Base-by-base conservation (phyloP, 2,797 vertebrate genomes). In the Artibeus lituratus region DNA sequence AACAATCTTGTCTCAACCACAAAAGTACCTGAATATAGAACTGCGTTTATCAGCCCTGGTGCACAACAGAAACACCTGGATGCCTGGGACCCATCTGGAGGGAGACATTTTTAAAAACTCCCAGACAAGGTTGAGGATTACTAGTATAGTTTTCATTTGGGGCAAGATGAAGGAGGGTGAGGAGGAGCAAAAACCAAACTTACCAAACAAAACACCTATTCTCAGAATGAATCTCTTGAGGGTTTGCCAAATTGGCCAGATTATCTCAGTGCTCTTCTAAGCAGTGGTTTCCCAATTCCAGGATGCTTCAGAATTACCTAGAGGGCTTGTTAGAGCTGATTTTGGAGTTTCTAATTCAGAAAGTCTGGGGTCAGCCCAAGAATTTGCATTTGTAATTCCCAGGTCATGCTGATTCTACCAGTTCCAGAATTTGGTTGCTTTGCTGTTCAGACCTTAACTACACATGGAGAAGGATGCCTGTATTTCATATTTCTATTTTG, bases 1-100 rank as follows among this genome's bases (percentile, higher is more conserved):
- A 78, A 93, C 74, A 88, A 93, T 83, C 2, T 16, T 85, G 78
- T 96, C 91, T 87, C 47, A 42, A 93, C 93, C 90, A 9, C 92
- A 89, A 57, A 94, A 89, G 65, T 83, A 76, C 88, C 96, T 95
- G 86, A 92, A 97, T 73, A 97, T 91, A 95, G 96, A 96, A 94
- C 83, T 55, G 91, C 59, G 42, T 67, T 49, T 55, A 65, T 65
- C 65, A 29, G 83, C 77, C 76, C 78, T 83, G 73, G 39, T 1
- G 2, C 44, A 37, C 8, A 24, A 2, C 47, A 90, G 94, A 80
- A 92, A 65, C 95, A 96, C 92, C 91, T 82, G 53, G 83, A 95
- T 81, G 80, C 82, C 72, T 2, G 0, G 21, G 90, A 92, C 82
- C 42, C 55, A 72, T 55, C 42, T 83, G 51, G n/a, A 72, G 69